Evolutionary conservation across 2,797 vertebrate species (phyloP).

Genomic region (Molossus molossus): DNA sequence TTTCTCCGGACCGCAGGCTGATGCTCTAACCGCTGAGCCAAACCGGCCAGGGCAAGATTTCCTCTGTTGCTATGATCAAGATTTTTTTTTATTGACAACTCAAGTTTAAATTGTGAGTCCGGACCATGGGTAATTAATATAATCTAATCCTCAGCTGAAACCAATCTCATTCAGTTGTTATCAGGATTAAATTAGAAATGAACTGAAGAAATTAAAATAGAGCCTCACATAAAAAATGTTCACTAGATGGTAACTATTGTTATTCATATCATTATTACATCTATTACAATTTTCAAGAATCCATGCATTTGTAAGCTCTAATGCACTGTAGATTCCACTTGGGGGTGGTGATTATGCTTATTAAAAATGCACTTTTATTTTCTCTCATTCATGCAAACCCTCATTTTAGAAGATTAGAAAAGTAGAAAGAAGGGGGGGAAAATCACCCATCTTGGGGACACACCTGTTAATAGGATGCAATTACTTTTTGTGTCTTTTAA

Average conservation of each 20-base stretch:
- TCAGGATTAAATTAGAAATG: constrained; percentile 35
- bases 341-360: background rate
- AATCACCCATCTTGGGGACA: background rate
- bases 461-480: background rate
- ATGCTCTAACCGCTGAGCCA: no score
- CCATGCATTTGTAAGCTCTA: background rate
- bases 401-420: background rate
- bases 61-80: background rate
- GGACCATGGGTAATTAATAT: background rate
- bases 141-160: constrained; percentile 9
- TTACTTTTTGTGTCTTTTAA: background rate
- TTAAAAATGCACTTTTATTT: constrained; percentile 24
- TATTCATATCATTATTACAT: background rate
- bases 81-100: constrained; percentile 3
- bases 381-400: background rate
- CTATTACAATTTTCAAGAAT: background rate
- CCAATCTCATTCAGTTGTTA: background rate
- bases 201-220: background rate
- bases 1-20: no score
- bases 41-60: no score
- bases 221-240: constrained; percentile 40
- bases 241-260: background rate
- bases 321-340: background rate
- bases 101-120: constrained; percentile 41
- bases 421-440: background rate